Evolutionary conservation across 1,140 invertebrate species (phyloP).

Genomic region (Bombus terrestris): DNA sequence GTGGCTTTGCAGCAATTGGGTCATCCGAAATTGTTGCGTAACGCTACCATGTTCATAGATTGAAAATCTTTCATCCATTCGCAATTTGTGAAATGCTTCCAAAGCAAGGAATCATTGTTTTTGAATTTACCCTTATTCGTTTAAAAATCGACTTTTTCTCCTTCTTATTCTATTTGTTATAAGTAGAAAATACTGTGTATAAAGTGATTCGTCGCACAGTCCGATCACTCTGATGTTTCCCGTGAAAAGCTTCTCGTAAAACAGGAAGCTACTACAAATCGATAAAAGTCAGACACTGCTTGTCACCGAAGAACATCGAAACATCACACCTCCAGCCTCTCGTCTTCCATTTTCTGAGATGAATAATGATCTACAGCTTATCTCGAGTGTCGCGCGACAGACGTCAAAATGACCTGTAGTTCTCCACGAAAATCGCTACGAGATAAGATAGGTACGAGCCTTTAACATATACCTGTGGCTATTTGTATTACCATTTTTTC

Average conservation of each 20-base stretch:
- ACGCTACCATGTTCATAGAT: not conserved
- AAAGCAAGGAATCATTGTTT: not conserved
- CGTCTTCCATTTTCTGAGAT: not conserved
- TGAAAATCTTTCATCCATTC: not conserved
- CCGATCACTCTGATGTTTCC: too few relatives aligned
- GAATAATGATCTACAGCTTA: conserved; percentile 12
- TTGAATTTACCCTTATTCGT: not conserved
- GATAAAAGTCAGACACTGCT: not conserved
- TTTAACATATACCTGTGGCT: not conserved
- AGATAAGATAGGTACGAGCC: not conserved
- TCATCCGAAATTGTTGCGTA: not conserved
- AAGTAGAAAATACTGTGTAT: too few relatives aligned
- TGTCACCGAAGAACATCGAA: not conserved
- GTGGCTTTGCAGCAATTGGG: not conserved
- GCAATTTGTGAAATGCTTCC: not conserved
- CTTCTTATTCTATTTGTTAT: not conserved
- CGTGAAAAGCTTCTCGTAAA: not conserved
- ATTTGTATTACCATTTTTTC: not conserved
- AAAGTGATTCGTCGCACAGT: not conserved
- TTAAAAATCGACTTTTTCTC: not conserved
- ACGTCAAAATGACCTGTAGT: not conserved
- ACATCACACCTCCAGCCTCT: not conserved
- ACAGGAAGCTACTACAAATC: not conserved
- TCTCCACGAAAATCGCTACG: not conserved
- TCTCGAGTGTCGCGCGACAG: not conserved